phyloP scores from a whole-genome alignment of 2,797 vertebrate species.

The Notamacropus eugenii region DNA sequence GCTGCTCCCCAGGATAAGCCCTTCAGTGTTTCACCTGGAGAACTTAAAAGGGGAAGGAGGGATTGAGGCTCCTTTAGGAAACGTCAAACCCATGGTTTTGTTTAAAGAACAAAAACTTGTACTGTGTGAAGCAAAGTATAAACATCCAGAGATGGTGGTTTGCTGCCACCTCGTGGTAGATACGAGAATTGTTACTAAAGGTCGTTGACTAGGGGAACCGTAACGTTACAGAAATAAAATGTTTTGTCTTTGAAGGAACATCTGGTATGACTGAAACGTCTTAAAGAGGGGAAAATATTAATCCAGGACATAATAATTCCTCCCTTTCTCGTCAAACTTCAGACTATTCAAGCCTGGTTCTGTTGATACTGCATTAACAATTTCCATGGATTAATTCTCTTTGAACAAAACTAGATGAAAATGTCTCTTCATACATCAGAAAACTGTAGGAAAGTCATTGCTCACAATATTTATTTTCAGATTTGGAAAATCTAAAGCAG shows the following conservation, averaged over 20 bases:
- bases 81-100: background rate
- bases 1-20: constrained; percentile 28
- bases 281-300: constrained; percentile 56
- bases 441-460: constrained; percentile 53
- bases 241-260: constrained; percentile 37
- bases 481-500: constrained; percentile 65
- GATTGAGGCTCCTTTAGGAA: background rate
- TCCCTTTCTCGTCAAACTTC: constrained; percentile 32
- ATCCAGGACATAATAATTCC: background rate
- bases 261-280: background rate
- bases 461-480: constrained; percentile 63
- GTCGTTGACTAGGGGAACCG: background rate
- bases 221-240: constrained; percentile 10
- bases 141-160: background rate
- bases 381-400: constrained; percentile 59
- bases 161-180: constrained; percentile 56
- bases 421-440: constrained; percentile 66
- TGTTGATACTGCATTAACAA: constrained; percentile 35
- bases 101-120: background rate
- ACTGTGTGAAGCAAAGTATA: background rate
- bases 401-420: constrained; percentile 68
- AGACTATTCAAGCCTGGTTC: background rate
- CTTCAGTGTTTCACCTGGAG: background rate
- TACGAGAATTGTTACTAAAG: background rate
- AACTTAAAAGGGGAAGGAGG: constrained; percentile 7